Evolutionary conservation across 2,113 vertebrate genomes (phyloP).

Genomic region (Thymallus thymallus): DNA sequence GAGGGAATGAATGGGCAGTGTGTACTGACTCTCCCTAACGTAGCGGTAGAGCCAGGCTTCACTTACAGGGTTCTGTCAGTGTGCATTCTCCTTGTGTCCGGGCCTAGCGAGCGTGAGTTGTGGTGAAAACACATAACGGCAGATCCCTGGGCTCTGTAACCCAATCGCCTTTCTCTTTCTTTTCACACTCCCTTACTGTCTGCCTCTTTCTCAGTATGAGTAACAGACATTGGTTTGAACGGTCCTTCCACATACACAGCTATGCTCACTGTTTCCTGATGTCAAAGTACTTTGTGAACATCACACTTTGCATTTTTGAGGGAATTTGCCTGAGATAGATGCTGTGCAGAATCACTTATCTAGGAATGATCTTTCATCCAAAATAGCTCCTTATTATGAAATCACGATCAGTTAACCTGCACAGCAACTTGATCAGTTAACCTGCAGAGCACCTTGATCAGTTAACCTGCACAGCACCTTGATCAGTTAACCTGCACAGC

Average conservation of each 20-base stretch:
- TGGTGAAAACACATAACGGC: slow-evolving; percentile 4
- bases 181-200: background rate
- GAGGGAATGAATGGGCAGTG: background rate
- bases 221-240: background rate
- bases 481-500: too few species aligned
- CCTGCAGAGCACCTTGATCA: too few species aligned
- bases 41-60: slow-evolving; percentile 23
- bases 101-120: background rate
- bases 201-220: background rate
- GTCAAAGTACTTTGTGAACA: background rate
- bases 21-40: slow-evolving; percentile 11
- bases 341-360: too few species aligned
- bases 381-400: too few species aligned
- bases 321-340: too few species aligned
- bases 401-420: too few species aligned
- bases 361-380: too few species aligned
- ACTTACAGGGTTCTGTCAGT: slow-evolving; percentile 17
- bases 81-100: slow-evolving; percentile 10
- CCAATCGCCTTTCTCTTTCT: background rate
- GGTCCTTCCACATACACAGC: background rate
- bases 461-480: too few species aligned
- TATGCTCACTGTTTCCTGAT: background rate
- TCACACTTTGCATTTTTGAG: too few species aligned
- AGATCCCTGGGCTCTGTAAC: background rate
- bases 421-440: too few species aligned